These are phyloP conservation scores for Ypsolopha sequella DNA, from an alignment of 2,888 invertebrate species.

Conservation along the genomic window DNA sequence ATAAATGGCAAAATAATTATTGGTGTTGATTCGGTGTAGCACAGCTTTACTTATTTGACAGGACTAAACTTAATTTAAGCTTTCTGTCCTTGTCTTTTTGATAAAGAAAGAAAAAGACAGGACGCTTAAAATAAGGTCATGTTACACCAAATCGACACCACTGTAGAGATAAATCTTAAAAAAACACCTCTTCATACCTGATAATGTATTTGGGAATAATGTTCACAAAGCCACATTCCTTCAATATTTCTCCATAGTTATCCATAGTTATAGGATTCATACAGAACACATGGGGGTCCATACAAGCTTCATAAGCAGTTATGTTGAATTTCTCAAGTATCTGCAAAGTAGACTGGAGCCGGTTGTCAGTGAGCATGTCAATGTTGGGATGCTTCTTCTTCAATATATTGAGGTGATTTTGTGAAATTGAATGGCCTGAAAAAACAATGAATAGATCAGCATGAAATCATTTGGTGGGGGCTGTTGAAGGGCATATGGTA, in stretches of 20 bases:
- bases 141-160: no score
- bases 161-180: no score
- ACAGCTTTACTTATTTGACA: no score
- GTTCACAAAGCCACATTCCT: constrained; percentile 71
- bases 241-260: constrained; percentile 72
- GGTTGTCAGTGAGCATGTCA: constrained; percentile 30
- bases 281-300: constrained; percentile 68
- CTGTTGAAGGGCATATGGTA: no score
- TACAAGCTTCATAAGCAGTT: constrained; percentile 58
- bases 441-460: constrained; percentile 2
- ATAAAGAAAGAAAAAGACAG: no score
- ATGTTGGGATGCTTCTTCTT: constrained; percentile 46
- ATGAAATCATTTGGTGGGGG: no score
- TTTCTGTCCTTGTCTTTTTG: no score
- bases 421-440: constrained; percentile 32
- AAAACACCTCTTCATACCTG: constrained; percentile 23
- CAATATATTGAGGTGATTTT: constrained; percentile 21
- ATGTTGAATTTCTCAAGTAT: constrained; percentile 55
- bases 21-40: no score
- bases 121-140: no score
- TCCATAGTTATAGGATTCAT: constrained; percentile 68
- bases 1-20: no score
- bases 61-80: no score
- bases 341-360: constrained; percentile 37
- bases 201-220: constrained; percentile 50